Base-by-base conservation (phyloP, 92 coral and sea anemone species). In the Anthopleura xanthogrammica region DNA sequence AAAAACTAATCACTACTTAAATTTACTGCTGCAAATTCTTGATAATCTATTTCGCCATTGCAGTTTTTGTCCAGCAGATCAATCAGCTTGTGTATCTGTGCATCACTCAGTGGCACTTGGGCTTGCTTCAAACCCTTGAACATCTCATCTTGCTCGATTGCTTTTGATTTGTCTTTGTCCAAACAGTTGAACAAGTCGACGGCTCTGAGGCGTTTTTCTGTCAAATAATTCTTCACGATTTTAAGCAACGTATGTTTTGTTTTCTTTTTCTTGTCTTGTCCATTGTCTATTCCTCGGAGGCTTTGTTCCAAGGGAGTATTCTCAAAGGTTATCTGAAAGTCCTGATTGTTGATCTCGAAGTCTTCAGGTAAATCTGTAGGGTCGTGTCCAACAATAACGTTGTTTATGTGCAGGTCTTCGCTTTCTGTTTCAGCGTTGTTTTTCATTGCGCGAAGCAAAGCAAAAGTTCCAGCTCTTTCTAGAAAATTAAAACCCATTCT, bases 161-260 rank as follows among this genome's bases (percentile, higher is more conserved):
- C 60, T 48, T 74, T 79, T 1, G 88, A 80, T 82, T 92, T 92
- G 77, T 87, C 93, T 62, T 88, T 90, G 62, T 92, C 92, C 75
- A 92, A 41, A n/a, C 85, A 74, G 89, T 92, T 92, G 82, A 90
- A 92, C 83, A 92, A 64, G 75, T 92, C 95, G 62, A 92, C 88
- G 4, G 93, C 95, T 10, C 95, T 86, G 48, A 90, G 62, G 39
- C 93, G 78, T 79, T 85, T 90, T 77, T 90, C 92, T 17, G 79
- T 80, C 78, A 92, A 82, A 78, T 79, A 92, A 42, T 88, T 83
- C 90, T 87, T 92, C 62, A 92, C 73, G 17, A 88, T 89, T 5
- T 83, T 24, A 46, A 90, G 79, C 46, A 90, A 75, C 43, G 88
- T 86, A 40, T 90, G 46, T 72, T 90, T 92, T 39, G 79, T 58